Conservation (phyloP, 2,888 invertebrate species). For the Temnothorax rugatulus region DNA sequence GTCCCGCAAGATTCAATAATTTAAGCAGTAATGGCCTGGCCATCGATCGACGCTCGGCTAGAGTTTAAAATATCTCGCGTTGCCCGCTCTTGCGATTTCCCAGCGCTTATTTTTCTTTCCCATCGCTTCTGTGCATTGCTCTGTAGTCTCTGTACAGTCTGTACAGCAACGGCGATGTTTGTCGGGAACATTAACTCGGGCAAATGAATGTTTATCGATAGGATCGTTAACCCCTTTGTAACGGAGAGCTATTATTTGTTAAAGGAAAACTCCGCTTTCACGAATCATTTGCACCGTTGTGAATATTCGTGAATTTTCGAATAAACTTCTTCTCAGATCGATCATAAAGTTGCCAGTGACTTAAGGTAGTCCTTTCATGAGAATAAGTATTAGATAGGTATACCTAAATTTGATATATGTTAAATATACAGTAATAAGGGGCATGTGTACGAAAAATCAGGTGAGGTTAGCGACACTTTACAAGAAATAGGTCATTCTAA, state of each 20-base stretch:
- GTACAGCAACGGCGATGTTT: not conserved
- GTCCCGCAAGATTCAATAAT: conserved; percentile 52
- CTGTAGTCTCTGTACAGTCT: too few species aligned
- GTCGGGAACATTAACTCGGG: not conserved
- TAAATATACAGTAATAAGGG: too few species aligned
- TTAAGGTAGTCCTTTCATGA: too few species aligned
- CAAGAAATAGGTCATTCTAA: too few species aligned
- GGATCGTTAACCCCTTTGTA: not conserved
- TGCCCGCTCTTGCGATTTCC: conserved; percentile 13
- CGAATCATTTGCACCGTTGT: not conserved
- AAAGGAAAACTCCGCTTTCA: not conserved
- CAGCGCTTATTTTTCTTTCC: conserved; percentile 28
- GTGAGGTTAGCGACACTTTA: too few species aligned
- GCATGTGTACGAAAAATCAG: too few species aligned
- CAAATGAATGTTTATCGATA: conserved; percentile 11
- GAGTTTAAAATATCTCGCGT: conserved; percentile 54
- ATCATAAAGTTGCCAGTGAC: not conserved
- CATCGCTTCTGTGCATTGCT: conserved; percentile 19
- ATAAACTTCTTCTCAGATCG: not conserved
- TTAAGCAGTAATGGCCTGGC: conserved; percentile 49
- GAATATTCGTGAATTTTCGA: not conserved
- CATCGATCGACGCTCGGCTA: conserved; percentile 53
- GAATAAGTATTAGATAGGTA: too few species aligned
- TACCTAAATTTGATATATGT: too few species aligned
- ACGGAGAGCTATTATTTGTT: not conserved